Evolutionary conservation across 2,113 vertebrate genomes (phyloP).

Genomic region (Antechinus stuartii): DNA sequence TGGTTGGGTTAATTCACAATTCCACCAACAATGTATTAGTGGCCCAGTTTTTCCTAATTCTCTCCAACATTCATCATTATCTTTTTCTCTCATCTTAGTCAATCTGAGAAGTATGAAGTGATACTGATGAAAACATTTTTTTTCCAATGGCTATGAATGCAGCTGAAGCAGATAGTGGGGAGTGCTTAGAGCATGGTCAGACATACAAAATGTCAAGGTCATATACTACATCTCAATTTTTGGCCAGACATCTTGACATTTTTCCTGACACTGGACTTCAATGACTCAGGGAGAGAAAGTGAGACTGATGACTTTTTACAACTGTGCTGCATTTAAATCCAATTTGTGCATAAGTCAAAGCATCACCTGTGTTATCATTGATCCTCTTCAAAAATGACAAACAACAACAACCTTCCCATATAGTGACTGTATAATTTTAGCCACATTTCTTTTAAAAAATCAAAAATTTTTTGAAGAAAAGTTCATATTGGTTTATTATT

Average conservation of each 20-base stretch:
- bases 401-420: neutral
- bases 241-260: neutral
- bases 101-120: too few relatives aligned
- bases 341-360: neutral
- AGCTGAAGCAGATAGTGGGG: neutral
- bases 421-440: neutral
- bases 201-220: neutral
- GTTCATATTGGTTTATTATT: neutral
- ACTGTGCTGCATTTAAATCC: neutral
- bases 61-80: too few relatives aligned
- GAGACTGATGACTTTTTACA: neutral
- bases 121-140: too few relatives aligned
- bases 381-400: neutral
- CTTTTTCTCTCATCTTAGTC: too few relatives aligned
- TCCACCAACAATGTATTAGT: too few relatives aligned
- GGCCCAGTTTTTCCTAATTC: too few relatives aligned
- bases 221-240: neutral
- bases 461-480: neutral
- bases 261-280: neutral
- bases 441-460: neutral
- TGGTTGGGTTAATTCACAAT: too few relatives aligned
- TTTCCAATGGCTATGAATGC: neutral
- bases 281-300: neutral
- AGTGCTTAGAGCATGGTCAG: neutral
- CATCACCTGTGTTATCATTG: neutral